These are phyloP conservation scores for Micromys minutus DNA, from an alignment of 2,113 vertebrate species.

Conservation along the genomic window DNA sequence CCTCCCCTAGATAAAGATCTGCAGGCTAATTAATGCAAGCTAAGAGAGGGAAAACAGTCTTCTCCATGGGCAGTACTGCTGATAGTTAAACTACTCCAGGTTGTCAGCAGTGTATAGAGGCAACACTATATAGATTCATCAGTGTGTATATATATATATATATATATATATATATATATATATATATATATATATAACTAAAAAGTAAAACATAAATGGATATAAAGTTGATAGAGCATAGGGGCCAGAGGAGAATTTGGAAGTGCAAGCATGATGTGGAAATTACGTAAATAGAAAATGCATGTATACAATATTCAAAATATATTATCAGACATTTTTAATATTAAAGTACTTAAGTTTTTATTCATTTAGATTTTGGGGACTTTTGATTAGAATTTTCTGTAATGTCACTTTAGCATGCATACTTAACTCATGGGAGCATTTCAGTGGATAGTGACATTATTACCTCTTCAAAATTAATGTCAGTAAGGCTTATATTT, in stretches of 20 bases:
- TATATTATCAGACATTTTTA: neutral
- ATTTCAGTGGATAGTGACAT: neutral
- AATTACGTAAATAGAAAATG: neutral
- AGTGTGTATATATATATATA: neutral
- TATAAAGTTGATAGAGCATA: neutral
- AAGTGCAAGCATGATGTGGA: neutral
- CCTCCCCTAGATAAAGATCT: neutral
- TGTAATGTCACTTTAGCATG: neutral
- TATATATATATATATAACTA: neutral
- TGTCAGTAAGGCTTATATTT: neutral
- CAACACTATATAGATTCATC: neutral
- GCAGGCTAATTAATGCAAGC: neutral
- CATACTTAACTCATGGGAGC: neutral
- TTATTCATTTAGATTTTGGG: neutral
- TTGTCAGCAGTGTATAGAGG: neutral
- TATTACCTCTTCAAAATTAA: neutral
- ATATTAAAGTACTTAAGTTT: neutral
- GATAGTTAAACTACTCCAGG: neutral
- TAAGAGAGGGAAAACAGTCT: neutral
- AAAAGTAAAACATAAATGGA: neutral
- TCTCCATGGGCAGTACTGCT: neutral
- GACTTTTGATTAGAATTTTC: neutral
- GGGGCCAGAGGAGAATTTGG: neutral
- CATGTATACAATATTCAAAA: neutral
- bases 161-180: neutral